Evolutionary conservation across 2,797 vertebrate species (phyloP), one percentile per base, ranked within the genome.

Genomic region (Schizopygopsis malacanthus): DNA sequence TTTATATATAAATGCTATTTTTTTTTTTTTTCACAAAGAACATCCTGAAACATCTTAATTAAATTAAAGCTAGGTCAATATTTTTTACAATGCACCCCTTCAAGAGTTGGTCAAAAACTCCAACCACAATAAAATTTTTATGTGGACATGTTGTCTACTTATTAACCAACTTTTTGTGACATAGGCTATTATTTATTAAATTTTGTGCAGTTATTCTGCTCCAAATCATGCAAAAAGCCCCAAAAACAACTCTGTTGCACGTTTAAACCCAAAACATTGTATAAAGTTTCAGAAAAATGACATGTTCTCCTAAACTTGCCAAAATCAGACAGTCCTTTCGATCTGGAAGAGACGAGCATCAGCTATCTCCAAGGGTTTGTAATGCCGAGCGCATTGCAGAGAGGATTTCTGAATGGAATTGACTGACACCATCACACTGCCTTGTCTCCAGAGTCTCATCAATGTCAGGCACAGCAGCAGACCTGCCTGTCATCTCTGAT

Each of bases 261-360:
- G 82, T 87, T 88, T 63, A 84, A 84, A 84, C 87, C 88, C 81
- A 82, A 88, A 85, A 86, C 84, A 37, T 47, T 90, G 85, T 92
- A 91, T 91, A 85, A 85, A 87, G 85, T 86, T 88, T 69, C 73
- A 76, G 43, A 87, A 82, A 87, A 85, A 92, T 69, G 69, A 86
- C 79, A 90, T 91, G 87, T 83, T 56, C 50, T 56, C 50, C 18
- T 70, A 89, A 90, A 91, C 61, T 54, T 50, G 63, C n/a, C 61
- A 91, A 88, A 88, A n/a, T 47, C 85, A 83, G 16, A 69, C 73
- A 79, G 65, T 84, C 73, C 83, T 85, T 67, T 50, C 80, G 28
- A 65, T 63, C 41, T 78, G 75, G 72, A 67, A 54, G 76, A 77
- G 61, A 70, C 4, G 37, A 59, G 47, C 8, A 11, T 78, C 63